Evolutionary conservation across 2,113 vertebrate species (phyloP), one percentile per base, ranked within the genome.

Genomic region (Engraulis encrasicolus): DNA sequence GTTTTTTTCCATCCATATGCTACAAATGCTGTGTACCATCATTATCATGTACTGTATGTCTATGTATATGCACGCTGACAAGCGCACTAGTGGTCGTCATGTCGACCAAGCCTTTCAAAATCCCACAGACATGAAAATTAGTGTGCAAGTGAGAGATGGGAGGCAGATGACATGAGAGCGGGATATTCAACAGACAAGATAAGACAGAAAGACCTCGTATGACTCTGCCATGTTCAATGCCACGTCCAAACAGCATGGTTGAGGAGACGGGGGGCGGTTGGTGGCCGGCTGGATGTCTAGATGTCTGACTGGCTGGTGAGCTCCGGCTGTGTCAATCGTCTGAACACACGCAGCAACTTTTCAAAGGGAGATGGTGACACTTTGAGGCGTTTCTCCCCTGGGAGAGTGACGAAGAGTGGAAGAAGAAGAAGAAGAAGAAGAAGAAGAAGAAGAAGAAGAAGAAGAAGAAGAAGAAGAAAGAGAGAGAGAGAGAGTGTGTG

Each of bases 161-260:
- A 50, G 20, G 49, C 36, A 80, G 50, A 82, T n/a, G 61, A 27
- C 50, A n/a, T 52, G 37, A 81, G 85, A 50, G 38, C 31, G 45
- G 80, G 81, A 78, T 1, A n/a, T n/a, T n/a, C n/a, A n/a, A n/a
- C n/a, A n/a, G n/a, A n/a, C n/a, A n/a, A n/a, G n/a, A n/a, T n/a
- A n/a, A n/a, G n/a, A n/a, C 49, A 74, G 45, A 23, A 85, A n/a
- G 2, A 15, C 45, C 66, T 19, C 71, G 81, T 27, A 78, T 50
- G 34, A 71, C 71, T 80, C 66, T 66, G 82, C 74, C n/a, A n/a
- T n/a, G 49, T 77, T 82, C 84, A 84, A 50, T 82, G 82, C 82
- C 82, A 86, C 54, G 37, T 88, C 71, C 79, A 85, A 78, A 88
- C 78, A 83, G 84, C 82, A 78, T 81, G 71, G 81, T 78, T 45